Conservation (phyloP, 2,888 invertebrate species). For the Entomobrya proxima region DNA sequence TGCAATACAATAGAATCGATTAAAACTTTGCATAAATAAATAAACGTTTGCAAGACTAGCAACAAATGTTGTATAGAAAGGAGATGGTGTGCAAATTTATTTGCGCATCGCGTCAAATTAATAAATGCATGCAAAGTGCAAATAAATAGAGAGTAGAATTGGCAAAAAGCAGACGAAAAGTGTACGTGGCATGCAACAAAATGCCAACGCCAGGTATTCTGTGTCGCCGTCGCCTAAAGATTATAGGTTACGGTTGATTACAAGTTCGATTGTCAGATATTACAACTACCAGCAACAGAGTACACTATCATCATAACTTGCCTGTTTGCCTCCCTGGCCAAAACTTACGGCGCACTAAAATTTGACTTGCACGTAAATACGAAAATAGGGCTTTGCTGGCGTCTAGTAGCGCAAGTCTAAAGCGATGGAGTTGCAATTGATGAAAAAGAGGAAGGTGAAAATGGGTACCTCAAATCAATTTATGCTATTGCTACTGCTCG, state of each 20-base stretch:
- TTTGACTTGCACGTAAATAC: neutral
- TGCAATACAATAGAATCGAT: slow-evolving; percentile 18
- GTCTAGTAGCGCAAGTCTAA: too few species aligned
- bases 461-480: slow-evolving; percentile 36
- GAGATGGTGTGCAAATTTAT: neutral
- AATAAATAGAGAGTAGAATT: neutral
- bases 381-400: too few species aligned
- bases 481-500: neutral
- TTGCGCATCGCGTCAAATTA: neutral
- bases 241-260: slow-evolving; percentile 60
- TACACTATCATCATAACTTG: neutral
- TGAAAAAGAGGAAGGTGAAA: neutral
- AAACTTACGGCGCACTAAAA: neutral
- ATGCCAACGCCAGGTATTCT: neutral
- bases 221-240: slow-evolving; percentile 66
- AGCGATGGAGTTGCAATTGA: neutral
- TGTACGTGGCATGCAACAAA: slow-evolving; percentile 13
- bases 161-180: neutral
- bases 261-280: slow-evolving; percentile 43
- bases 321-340: neutral
- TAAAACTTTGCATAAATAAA: neutral
- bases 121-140: neutral
- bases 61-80: neutral
- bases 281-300: neutral
- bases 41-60: neutral